These are phyloP conservation scores for Nesidiocoris tenuis DNA, from an alignment of 2,888 invertebrate genomes.

Conservation along the genomic window DNA sequence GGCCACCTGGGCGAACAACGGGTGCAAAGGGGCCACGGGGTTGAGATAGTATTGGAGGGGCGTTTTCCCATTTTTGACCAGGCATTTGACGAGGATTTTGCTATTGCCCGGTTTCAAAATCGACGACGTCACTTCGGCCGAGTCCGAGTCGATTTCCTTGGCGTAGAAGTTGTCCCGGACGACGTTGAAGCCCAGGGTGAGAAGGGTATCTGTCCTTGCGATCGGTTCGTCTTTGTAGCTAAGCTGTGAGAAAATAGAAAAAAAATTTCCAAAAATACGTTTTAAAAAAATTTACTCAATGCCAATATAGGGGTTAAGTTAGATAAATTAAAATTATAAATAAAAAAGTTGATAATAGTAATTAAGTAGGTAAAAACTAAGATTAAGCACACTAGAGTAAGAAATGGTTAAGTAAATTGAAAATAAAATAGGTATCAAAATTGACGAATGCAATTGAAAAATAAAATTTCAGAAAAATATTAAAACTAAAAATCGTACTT, in stretches of 20 bases:
- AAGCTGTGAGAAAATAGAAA: constrained; percentile 7
- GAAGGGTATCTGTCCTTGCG: neutral
- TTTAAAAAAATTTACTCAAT: too few species aligned
- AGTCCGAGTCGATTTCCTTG: neutral
- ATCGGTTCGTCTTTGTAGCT: constrained; percentile 15
- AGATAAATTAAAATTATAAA: too few species aligned
- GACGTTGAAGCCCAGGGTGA: constrained; percentile 16
- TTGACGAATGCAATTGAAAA: too few species aligned
- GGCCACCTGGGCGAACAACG: constrained; percentile 7
- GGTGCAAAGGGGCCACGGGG: neutral
- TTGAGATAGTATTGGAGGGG: constrained; percentile 39
- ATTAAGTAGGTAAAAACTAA: too few species aligned
- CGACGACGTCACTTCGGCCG: neutral
- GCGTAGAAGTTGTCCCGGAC: constrained; percentile 16
- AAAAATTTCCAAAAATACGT: neutral
- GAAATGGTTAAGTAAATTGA: too few species aligned
- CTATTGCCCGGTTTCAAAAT: constrained; percentile 17
- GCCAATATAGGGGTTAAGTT: too few species aligned
- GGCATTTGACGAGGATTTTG: constrained; percentile 23
- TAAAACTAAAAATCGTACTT: too few species aligned
- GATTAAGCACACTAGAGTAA: too few species aligned
- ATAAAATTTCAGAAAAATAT: too few species aligned
- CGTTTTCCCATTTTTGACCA: constrained; percentile 31
- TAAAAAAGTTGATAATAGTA: too few species aligned
- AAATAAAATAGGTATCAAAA: too few species aligned